Conservation (phyloP, 2,113 vertebrate genomes). For the Daboia siamensis region DNA sequence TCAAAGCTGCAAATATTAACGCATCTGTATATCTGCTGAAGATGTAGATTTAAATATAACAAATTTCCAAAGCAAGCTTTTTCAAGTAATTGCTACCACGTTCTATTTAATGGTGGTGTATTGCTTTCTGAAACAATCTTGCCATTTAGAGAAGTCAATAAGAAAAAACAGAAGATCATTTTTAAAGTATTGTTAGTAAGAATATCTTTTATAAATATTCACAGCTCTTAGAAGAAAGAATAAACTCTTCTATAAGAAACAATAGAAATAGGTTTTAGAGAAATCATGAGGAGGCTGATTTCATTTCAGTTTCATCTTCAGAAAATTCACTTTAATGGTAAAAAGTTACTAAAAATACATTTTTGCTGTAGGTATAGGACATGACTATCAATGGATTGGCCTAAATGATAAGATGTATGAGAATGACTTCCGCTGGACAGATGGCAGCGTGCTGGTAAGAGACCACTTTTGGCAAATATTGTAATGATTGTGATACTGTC, state of each 20-base stretch:
- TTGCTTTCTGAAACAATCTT: slow-evolving; percentile 7
- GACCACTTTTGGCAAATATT: slow-evolving; percentile 21
- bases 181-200: background rate
- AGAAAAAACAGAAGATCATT: rapidly evolving
- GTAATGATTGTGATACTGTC: slow-evolving; percentile 29
- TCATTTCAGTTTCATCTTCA: slow-evolving; percentile 46
- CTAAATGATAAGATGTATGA: slow-evolving; percentile 99
- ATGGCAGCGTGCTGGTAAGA: slow-evolving; percentile 89
- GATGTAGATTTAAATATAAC: slow-evolving; percentile 3
- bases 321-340: slow-evolving; percentile 51
- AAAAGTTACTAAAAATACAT: slow-evolving; percentile 49
- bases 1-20: background rate
- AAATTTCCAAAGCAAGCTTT: background rate
- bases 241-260: background rate
- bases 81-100: background rate
- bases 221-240: slow-evolving; percentile 1
- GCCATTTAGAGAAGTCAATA: background rate
- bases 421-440: slow-evolving; percentile 96
- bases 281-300: slow-evolving; percentile 53
- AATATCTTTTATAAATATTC: slow-evolving; percentile 9
- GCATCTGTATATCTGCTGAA: background rate
- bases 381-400: slow-evolving; percentile 98
- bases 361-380: slow-evolving; percentile 81
- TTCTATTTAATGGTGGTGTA: rapidly evolving
- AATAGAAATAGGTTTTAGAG: background rate